Evolutionary conservation across 2,797 vertebrate species (phyloP), one percentile per base, ranked within the genome.

Genomic region (Diceros bicornis): DNA sequence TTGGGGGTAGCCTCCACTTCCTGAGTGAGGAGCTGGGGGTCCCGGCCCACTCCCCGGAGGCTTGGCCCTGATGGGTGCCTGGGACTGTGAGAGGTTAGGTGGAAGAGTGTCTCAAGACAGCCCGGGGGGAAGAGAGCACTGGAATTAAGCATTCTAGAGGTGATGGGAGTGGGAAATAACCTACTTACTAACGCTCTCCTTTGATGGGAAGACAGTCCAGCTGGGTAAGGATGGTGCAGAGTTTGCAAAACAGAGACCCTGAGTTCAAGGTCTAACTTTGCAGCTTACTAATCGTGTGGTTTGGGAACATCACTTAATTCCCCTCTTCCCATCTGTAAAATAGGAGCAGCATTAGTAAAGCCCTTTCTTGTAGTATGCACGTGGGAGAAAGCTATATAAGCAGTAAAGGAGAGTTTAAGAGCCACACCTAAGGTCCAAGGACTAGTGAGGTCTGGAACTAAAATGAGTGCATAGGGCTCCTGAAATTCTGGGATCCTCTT

Each of bases 211-310:
- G 37, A 32, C 27, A 44, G 84, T 14, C 32, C 25, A 21, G 11
- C 4, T 1, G 20, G 50, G 11, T 0, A 9, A 77, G 52, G 27
- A 47, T n/a, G 52, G 9, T 37, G 14, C 0, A 7, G 20, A 17
- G 55, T 17, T 59, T 37, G 41, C 41, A 41, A 41, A 41, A 82
- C 59, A 79, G 25, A 79, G 68, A 64, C 57, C 20, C 50, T 5
- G 41, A 20, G n/a, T 83, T 92, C 50, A n/a, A 75, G 55, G 55
- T 94, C 85, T 62, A 37, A 79, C 21, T 20, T 82, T 17, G 64
- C 18, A 23, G 6, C 57, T 91, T 44, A 23, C 32, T 69, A 27
- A 20, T 34, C 18, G 62, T n/a, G 16, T 61, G 64, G 37, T 52
- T 68, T 69, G 0, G 44, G 52, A 41, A 52, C 32, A 61, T 89